phyloP scores from a whole-genome alignment of 2,888 invertebrate species.

The Gisinianus flammeolus region DNA sequence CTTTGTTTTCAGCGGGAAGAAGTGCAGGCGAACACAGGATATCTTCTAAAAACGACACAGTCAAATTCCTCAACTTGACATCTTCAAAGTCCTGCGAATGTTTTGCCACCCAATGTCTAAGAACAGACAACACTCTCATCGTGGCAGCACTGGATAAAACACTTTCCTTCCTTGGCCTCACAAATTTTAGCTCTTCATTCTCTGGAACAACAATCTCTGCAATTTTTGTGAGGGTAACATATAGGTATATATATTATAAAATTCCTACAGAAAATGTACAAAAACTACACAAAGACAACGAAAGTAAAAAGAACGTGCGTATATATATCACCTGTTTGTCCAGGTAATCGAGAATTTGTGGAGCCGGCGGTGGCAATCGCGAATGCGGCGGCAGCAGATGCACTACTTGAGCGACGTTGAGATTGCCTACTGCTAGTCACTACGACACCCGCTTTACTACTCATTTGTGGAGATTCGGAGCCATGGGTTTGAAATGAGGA shows the following conservation, averaged over 20 bases:
- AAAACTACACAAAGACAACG: no score
- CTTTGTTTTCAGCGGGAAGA: constrained; percentile 86
- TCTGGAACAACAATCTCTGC: no score
- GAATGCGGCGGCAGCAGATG: constrained; percentile 86
- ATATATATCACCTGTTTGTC: constrained; percentile 60
- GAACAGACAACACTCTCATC: constrained; percentile 90
- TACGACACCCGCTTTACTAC: constrained; percentile 84
- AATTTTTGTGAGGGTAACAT: no score
- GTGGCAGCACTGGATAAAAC: constrained; percentile 92
- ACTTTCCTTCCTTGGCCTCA: constrained; percentile 69
- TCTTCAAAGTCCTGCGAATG: constrained; percentile 71
- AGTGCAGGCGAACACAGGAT: constrained; percentile 82
- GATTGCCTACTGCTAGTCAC: constrained; percentile 89
- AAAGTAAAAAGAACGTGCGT: no score
- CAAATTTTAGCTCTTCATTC: constrained; percentile 61
- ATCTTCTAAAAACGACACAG: constrained; percentile 86
- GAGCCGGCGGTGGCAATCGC: constrained; percentile 65
- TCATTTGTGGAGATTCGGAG: constrained; percentile 66
- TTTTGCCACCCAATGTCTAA: constrained; percentile 90
- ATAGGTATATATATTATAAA: no score
- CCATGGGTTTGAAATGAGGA: constrained; percentile 68
- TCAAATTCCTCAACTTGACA: constrained; percentile 70
- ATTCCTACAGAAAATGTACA: no score
- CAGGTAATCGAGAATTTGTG: constrained; percentile 59
- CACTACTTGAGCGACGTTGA: constrained; percentile 80